Conservation (phyloP, 1,140 invertebrate species). For the Proales similis region DNA sequence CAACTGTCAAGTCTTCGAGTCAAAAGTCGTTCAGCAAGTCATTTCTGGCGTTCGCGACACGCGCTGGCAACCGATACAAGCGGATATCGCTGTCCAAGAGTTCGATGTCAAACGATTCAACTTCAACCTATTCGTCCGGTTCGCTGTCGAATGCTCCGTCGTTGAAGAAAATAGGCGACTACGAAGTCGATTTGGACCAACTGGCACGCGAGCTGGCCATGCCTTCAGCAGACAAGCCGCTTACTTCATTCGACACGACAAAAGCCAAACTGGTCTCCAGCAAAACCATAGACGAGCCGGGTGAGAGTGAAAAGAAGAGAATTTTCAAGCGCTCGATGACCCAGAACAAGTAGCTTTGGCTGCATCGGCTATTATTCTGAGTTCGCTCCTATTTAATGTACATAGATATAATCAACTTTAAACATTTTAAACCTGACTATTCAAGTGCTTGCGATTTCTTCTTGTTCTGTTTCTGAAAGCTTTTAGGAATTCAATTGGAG, state of each 20-base stretch:
- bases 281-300: slow-evolving; percentile 14
- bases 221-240: slow-evolving; percentile 2
- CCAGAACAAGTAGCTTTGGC: slow-evolving; percentile 18
- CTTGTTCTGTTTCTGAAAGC: too few relatives aligned
- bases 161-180: slow-evolving; percentile 34
- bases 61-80: slow-evolving; percentile 2
- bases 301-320: slow-evolving; percentile 6
- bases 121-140: slow-evolving; percentile 6
- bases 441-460: too few relatives aligned
- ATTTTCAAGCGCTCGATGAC: slow-evolving; percentile 6
- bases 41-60: slow-evolving; percentile 10
- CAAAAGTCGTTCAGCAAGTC: not conserved
- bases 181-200: slow-evolving; percentile 34
- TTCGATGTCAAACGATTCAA: slow-evolving; percentile 1
- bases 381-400: too few relatives aligned
- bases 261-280: slow-evolving; percentile 15
- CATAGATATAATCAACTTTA: too few relatives aligned
- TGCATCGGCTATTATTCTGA: too few relatives aligned
- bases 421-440: too few relatives aligned
- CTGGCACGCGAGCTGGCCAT: slow-evolving; percentile 16
- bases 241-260: slow-evolving; percentile 16
- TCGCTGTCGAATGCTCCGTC: not conserved
- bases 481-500: too few relatives aligned
- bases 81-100: not conserved
- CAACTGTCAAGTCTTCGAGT: not conserved